A percentile compares a stretch with the other conserved stretches of the same genome.
Conservation (phyloP, 2,797 vertebrate genomes). For the Hozukius guyotensis region DNA sequence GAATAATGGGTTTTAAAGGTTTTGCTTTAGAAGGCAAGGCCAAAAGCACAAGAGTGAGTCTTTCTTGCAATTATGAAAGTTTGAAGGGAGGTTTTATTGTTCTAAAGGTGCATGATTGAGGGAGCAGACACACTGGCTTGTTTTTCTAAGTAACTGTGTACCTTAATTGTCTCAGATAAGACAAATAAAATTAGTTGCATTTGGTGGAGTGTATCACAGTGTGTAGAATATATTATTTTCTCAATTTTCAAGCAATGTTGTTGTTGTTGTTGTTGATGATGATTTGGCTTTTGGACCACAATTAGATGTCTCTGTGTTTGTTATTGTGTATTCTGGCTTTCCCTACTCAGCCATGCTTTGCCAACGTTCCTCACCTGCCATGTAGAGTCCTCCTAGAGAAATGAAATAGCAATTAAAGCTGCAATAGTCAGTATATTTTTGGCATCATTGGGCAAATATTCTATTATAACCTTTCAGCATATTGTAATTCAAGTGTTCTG, state of each 20-base stretch:
- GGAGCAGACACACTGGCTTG: slow-evolving; percentile 57
- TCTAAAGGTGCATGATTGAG: slow-evolving; percentile 55
- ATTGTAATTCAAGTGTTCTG: too few relatives aligned
- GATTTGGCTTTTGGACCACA: neutral
- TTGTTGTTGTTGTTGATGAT: slow-evolving; percentile 17
- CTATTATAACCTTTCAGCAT: too few relatives aligned
- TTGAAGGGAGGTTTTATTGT: slow-evolving; percentile 69
- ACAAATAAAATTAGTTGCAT: slow-evolving; percentile 23
- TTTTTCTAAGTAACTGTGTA: slow-evolving; percentile 53
- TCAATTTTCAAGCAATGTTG: neutral
- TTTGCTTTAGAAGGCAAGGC: slow-evolving; percentile 80
- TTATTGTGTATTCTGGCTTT: neutral
- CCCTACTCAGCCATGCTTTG: neutral
- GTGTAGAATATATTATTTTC: neutral
- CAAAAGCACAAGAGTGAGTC: slow-evolving; percentile 72
- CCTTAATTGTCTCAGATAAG: slow-evolving; percentile 45
- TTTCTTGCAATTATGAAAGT: slow-evolving; percentile 78
- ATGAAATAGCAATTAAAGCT: neutral
- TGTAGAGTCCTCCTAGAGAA: neutral
- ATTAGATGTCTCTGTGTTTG: neutral
- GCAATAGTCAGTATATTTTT: too few relatives aligned
- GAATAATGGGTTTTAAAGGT: slow-evolving; percentile 87
- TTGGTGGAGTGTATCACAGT: slow-evolving; percentile 12
- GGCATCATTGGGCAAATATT: too few relatives aligned
- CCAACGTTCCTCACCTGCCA: neutral